Conservation (phyloP, 2,888 invertebrate genomes). For the Dolichopus griseipennis region DNA sequence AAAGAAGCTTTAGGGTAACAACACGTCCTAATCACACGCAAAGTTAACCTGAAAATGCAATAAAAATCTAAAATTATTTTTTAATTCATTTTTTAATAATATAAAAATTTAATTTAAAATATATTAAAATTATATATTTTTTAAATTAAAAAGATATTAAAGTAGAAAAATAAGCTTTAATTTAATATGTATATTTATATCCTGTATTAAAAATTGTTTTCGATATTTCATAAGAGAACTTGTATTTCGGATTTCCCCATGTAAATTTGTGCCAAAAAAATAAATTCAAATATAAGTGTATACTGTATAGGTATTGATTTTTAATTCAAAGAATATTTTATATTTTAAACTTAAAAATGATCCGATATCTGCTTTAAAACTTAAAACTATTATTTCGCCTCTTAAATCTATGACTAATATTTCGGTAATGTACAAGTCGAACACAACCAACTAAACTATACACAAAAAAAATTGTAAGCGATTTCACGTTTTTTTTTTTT, state of each 20-base stretch:
- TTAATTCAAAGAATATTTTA: background rate
- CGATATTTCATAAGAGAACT: background rate
- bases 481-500: too few species aligned
- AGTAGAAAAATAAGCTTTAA: too few species aligned
- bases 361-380: too few species aligned
- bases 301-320: background rate
- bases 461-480: background rate
- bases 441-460: background rate
- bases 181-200: background rate
- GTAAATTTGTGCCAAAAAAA: background rate
- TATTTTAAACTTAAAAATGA: too few species aligned
- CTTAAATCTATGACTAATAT: too few species aligned
- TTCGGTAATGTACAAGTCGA: too few species aligned
- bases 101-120: too few species aligned
- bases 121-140: background rate
- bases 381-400: too few species aligned
- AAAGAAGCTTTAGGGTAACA: constrained; percentile 43
- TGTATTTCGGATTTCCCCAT: too few species aligned
- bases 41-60: constrained; percentile 33
- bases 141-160: too few species aligned
- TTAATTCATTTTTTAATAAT: background rate
- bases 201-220: background rate
- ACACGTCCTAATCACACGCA: constrained; percentile 43
- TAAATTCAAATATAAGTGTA: too few species aligned
- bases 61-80: constrained; percentile 9